These are phyloP conservation scores for Drosophila ironensis DNA, from an alignment of 1,140 invertebrate species.

Conservation along the genomic window DNA sequence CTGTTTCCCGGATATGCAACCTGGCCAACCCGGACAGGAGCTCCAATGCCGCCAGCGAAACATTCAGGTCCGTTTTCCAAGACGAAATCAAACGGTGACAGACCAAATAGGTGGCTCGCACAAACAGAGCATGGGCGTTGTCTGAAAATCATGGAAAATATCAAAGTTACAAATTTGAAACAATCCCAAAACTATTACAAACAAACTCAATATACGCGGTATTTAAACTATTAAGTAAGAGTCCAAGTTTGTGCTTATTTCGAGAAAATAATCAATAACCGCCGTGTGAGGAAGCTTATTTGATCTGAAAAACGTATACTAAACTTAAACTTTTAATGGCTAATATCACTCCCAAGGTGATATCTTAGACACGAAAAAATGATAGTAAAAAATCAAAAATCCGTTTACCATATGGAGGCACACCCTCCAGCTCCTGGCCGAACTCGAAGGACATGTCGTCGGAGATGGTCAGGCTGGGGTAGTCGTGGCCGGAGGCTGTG, in stretches of 20 bases:
- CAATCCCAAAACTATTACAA: no score
- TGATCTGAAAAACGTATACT: no score
- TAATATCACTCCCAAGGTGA: no score
- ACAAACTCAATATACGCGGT: no score
- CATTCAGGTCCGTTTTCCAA: conserved; percentile 97
- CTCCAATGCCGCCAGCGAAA: conserved; percentile 96
- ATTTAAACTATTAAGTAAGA: no score
- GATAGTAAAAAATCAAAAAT: not conserved
- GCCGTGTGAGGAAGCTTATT: no score
- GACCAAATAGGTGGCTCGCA: conserved; percentile 94
- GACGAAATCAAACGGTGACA: conserved; percentile 96
- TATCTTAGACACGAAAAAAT: not conserved
- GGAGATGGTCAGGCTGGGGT: conserved; percentile 76
- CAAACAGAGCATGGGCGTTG: conserved; percentile 88
- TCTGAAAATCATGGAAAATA: conserved; percentile 39
- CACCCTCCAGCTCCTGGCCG: conserved; percentile 70
- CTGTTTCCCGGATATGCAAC: conserved; percentile 91
- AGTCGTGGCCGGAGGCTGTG: conserved; percentile 72
- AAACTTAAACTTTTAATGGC: no score
- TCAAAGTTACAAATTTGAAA: no score
- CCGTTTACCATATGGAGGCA: conserved; percentile 74
- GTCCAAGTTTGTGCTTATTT: no score
- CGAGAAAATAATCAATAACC: no score
- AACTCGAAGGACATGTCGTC: conserved; percentile 81
- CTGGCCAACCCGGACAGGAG: conserved; percentile 94